Conservation (phyloP, 2,888 invertebrate species). For the Hydrotaea cyrtoneurina region DNA sequence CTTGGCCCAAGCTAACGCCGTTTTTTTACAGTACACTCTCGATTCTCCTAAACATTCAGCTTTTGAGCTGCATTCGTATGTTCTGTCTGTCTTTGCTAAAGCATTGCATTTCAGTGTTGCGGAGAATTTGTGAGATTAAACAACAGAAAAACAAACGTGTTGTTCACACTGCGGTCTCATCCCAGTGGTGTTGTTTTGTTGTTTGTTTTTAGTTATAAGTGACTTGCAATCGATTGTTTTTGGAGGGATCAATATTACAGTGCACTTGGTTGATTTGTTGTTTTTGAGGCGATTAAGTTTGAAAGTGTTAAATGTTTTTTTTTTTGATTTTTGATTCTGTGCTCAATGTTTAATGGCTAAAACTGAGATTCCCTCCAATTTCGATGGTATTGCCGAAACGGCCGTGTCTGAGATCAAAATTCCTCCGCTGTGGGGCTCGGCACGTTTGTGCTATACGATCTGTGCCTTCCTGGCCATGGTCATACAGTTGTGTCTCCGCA, state of each 20-base stretch:
- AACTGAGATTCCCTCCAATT: constrained; percentile 31
- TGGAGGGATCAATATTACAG: no score
- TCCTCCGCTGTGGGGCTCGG: constrained; percentile 76
- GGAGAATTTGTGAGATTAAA: constrained; percentile 54
- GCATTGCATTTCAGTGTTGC: constrained; percentile 39
- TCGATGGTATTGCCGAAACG: constrained; percentile 57
- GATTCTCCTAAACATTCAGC: neutral
- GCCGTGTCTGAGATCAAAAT: constrained; percentile 35
- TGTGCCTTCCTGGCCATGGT: constrained; percentile 78
- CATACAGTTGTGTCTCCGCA: constrained; percentile 80
- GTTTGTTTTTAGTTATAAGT: neutral
- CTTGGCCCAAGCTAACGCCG: no score
- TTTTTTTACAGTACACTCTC: neutral
- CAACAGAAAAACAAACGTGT: constrained; percentile 40
- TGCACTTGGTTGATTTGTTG: no score
- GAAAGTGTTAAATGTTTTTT: constrained; percentile 26
- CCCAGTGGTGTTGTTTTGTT: constrained; percentile 2
- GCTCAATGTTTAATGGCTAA: constrained; percentile 47
- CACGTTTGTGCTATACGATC: constrained; percentile 77
- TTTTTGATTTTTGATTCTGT: constrained; percentile 28
- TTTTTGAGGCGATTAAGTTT: neutral
- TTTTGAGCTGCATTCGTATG: neutral
- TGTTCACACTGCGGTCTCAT: constrained; percentile 1
- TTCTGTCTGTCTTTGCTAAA: neutral
- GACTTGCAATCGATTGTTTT: constrained; percentile 2